A percentile compares a stretch with the other conserved stretches of the same genome.
These are phyloP conservation scores for Lepus americanus DNA, from an alignment of 2,113 vertebrate species.

Conservation along the genomic window DNA sequence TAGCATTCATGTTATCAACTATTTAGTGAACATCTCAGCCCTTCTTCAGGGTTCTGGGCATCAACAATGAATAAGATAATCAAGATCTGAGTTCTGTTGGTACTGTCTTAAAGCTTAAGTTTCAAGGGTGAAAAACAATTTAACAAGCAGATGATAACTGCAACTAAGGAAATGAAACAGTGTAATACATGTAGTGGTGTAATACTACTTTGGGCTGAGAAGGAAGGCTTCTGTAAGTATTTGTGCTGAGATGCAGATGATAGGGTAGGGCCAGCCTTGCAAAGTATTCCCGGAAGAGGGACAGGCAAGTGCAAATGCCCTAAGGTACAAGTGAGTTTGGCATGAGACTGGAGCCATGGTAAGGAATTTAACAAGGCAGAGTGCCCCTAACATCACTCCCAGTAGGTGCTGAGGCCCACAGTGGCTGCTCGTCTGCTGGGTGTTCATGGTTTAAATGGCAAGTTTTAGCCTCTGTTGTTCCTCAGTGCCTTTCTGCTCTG, in stretches of 20 bases:
- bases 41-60: conserved; percentile 2
- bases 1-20: conserved; percentile 1
- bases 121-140: neutral
- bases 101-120: neutral
- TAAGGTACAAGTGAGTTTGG: neutral
- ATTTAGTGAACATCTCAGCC: neutral
- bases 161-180: neutral
- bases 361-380: neutral
- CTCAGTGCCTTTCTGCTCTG: neutral
- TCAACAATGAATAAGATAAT: neutral
- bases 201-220: conserved; percentile 7
- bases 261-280: neutral
- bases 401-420: neutral
- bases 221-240: conserved; percentile 14
- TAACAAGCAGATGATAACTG: neutral
- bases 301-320: neutral
- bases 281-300: neutral
- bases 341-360: neutral
- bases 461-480: conserved; percentile 30
- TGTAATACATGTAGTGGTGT: neutral
- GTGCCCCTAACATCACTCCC: neutral
- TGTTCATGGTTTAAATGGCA: conserved; percentile 44
- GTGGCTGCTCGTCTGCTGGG: neutral
- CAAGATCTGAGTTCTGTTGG: neutral
- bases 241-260: conserved; percentile 13